Percentiles rank a stretch among this genome's conserved stretches.
Evolutionary conservation across 2,113 vertebrate genomes (phyloP).

Genomic region (Alosa alosa): DNA sequence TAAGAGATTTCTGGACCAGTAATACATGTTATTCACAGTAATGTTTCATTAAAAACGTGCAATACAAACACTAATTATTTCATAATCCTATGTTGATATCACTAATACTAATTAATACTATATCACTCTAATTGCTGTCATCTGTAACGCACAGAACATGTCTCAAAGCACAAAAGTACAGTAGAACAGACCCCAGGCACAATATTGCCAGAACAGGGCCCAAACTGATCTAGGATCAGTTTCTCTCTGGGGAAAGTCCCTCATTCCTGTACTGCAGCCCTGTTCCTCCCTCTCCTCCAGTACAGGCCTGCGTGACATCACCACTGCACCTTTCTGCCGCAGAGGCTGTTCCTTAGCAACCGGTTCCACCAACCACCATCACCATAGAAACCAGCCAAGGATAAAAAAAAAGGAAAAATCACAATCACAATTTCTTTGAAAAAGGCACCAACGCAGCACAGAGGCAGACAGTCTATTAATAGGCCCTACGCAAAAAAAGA

Average conservation of each 20-base stretch:
- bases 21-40: neutral
- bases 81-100: neutral
- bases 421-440: conserved; percentile 68
- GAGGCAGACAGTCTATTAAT: conserved; percentile 37
- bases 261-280: neutral
- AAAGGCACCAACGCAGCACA: conserved; percentile 57
- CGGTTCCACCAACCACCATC: conserved; percentile 76
- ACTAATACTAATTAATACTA: neutral
- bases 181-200: neutral
- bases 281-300: conserved; percentile 41
- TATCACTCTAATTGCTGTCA: neutral
- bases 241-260: conserved; percentile 1
- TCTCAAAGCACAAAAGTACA: neutral
- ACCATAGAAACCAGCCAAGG: conserved; percentile 77
- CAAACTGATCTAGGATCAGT: neutral
- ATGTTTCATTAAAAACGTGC: neutral
- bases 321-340: conserved; percentile 72
- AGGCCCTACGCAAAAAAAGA: conserved; percentile 19
- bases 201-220: neutral
- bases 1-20: neutral
- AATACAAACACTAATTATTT: too few species aligned
- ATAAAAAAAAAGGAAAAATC: conserved; percentile 36
- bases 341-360: conserved; percentile 92
- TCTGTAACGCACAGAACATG: neutral
- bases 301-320: conserved; percentile 75